Conservation (phyloP, 30 jellyfish, hydroid and myxozoan species). For the Nemopilema nomurai region DNA sequence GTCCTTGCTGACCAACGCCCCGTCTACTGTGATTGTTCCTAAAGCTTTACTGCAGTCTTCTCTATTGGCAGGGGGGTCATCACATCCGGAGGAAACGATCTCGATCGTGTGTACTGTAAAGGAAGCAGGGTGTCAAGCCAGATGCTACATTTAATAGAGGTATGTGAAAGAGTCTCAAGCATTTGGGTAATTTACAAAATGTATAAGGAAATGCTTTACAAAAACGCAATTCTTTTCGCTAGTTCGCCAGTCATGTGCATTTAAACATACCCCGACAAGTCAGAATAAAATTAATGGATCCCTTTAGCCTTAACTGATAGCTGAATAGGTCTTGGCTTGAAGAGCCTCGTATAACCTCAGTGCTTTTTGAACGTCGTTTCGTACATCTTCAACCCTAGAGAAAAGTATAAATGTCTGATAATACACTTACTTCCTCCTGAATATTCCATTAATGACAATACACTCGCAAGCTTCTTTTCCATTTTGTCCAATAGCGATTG, state of each 20-base stretch:
- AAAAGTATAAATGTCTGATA: background rate
- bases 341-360: too few species aligned
- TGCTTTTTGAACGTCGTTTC: too few species aligned
- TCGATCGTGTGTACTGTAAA: slow-evolving; percentile 64
- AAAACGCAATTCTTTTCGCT: too few species aligned
- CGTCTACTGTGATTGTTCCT: slow-evolving; percentile 87
- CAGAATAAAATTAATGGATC: too few species aligned
- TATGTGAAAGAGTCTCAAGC: background rate
- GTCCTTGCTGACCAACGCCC: slow-evolving; percentile 83
- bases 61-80: slow-evolving; percentile 79
- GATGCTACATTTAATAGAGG: background rate
- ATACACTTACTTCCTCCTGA: slow-evolving; percentile 55
- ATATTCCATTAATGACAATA: slow-evolving; percentile 51
- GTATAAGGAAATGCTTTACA: too few species aligned
- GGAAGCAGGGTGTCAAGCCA: background rate
- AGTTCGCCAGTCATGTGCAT: too few species aligned
- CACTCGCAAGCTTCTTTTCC: slow-evolving; percentile 67
- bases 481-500: slow-evolving; percentile 45
- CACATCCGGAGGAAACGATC: slow-evolving; percentile 79
- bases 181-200: background rate
- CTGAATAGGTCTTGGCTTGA: too few species aligned
- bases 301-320: too few species aligned
- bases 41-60: slow-evolving; percentile 75
- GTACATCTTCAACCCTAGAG: too few species aligned
- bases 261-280: too few species aligned